Evolutionary conservation across 23 tunicate species (phyloP), one percentile per base, ranked within the genome.

Genomic region (Ascidia mentula): DNA sequence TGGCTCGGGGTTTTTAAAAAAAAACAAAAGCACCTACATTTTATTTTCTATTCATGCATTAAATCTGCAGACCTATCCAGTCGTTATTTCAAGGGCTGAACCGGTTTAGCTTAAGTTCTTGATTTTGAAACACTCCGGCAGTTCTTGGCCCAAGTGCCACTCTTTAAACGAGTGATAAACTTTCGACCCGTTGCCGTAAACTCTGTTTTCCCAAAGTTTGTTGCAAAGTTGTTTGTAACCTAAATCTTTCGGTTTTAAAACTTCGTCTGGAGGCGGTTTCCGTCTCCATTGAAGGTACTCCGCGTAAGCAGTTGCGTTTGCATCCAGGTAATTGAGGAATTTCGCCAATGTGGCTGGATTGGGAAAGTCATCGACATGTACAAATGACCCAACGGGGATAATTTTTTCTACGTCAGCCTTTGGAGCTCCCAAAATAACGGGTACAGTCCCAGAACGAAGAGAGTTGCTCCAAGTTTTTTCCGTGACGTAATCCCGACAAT

Each of bases 381-480:
- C 45, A 32, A 69, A 82, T 18, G 85, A 82, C 12, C 46, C 45
- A 28, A 79, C 69, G 26, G 85, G 79, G 2, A 76, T 46, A 8
- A 82, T 37, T 6, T 59, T 59, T 72, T 28, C 35, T 22, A 82
- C 79, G 38, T 82, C 85, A 1, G 8, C 65, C 24, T 74, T 74
- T 37, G 74, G 69, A 18, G 85, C 53, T 39, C 85, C 85, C 77
- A 45, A 82, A 12, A 82, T 76, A 1, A 82, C 78, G n/a, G 85
- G 85, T 3, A 82, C 72, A 6, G 72, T 40, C 7, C 75, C 78
- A 53, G 38, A 20, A 31, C 18, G 7, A 2, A 82, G 0, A 18
- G 78, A 37, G 24, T 82, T 82, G 30, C 53, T 40, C 79, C 45
- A 72, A 37, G 72, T 30, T 69, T 82, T 82, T 82, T 82, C 85